Conservation (phyloP, 1,140 invertebrate species). For the Amyelois transitella region DNA sequence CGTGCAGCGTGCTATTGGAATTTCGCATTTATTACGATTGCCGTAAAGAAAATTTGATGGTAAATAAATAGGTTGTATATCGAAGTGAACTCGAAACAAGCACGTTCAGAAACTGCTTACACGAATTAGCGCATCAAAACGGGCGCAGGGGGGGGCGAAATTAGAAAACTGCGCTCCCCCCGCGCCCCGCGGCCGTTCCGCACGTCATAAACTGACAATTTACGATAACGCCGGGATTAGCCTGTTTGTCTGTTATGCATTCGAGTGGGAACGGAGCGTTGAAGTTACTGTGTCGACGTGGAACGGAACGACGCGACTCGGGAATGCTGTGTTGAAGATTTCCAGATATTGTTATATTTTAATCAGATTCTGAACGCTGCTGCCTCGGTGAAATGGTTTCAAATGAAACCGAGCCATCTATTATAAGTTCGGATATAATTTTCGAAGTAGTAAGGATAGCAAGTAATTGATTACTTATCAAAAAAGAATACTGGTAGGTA, state of each 20-base stretch:
- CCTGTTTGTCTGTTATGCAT: slow-evolving; percentile 70
- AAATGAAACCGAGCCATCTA: too few relatives aligned
- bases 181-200: slow-evolving; percentile 50
- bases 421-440: too few relatives aligned
- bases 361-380: neutral
- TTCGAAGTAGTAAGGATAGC: too few relatives aligned
- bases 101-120: slow-evolving; percentile 72
- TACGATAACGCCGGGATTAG: slow-evolving; percentile 72
- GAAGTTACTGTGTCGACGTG: slow-evolving; percentile 29
- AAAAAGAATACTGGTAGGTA: too few relatives aligned
- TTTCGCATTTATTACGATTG: slow-evolving; percentile 19
- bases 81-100: slow-evolving; percentile 62
- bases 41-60: slow-evolving; percentile 16
- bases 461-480: too few relatives aligned
- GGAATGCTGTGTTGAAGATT: neutral
- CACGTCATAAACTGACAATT: slow-evolving; percentile 74
- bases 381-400: too few relatives aligned
- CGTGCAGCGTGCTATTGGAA: neutral
- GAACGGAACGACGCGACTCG: slow-evolving; percentile 15
- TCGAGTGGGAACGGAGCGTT: slow-evolving; percentile 30
- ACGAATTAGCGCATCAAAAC: slow-evolving; percentile 71
- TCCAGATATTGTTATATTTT: neutral
- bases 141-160: slow-evolving; percentile 66
- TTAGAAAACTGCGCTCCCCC: slow-evolving; percentile 57
- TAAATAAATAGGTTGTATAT: slow-evolving; percentile 26